Base-by-base conservation (phyloP, 2,888 invertebrate genomes). In the Nomada flava region DNA sequence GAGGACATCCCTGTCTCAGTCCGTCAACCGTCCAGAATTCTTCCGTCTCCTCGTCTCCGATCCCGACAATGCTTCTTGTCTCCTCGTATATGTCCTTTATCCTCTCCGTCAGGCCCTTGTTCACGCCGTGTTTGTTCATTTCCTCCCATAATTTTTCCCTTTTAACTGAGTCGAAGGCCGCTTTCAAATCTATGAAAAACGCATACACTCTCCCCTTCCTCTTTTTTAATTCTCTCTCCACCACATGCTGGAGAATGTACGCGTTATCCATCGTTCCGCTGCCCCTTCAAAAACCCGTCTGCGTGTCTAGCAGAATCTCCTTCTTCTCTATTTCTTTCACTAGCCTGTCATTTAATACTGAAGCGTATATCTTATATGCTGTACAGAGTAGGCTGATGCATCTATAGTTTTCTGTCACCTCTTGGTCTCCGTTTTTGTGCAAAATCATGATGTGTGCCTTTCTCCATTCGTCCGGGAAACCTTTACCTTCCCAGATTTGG, bases 351-450 rank as follows among this genome's bases (percentile, higher is more conserved):
- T 60, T 62, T 13, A 71, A 11, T 1, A 75, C 2, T n/a, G 44
- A 11, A 0, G 44, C 55, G 5, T 75, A 68, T 2, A 75, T 7
- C 18, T 69, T 63, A 2, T 69, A 76, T 0, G 42, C 69, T 2
- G 75, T 55, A 13, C 47, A n/a, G 2, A 69, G 23, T 10, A 76
- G 15, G 2, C 20, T 60, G 5, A 76, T 69, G 0, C 68, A 62
- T 62, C 68, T 68, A 10, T 75, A 75, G 7, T 68, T 68, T 15
- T 13, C 20, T 36, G 2, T 9, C 2, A 2, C 0, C 1, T 47
- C 18, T 2, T 15, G 0, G 15, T 59, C 65, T 0, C 59, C 36
- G 20, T 60, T 57, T n/a, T 65, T 67, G 10, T 59, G 11, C 18
- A 67, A 1, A 1, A 26, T 42, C 1, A 20, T n/a, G 0, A 64